phyloP scores from a whole-genome alignment of 2,888 invertebrate genomes.

The Scaptomyza polygonia region DNA sequence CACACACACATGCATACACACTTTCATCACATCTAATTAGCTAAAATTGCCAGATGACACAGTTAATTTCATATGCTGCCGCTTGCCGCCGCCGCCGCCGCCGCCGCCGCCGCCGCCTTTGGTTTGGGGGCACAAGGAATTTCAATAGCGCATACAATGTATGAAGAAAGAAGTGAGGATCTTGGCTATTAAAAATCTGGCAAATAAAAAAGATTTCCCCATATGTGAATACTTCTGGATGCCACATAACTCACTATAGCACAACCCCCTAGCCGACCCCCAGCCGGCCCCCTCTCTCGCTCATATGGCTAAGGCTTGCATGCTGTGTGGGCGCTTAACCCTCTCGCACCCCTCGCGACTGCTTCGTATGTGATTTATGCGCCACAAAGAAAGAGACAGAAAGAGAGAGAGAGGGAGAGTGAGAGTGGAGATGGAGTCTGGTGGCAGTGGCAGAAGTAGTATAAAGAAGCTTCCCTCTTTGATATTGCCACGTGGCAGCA shows the following conservation, averaged over 20 bases:
- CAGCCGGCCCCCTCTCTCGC: background rate
- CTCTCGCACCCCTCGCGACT: background rate
- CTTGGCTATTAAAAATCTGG: constrained; percentile 75
- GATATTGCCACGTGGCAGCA: constrained; percentile 58
- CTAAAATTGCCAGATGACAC: constrained; percentile 78
- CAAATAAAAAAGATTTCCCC: constrained; percentile 48
- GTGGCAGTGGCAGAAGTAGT: constrained; percentile 26
- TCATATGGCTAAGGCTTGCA: constrained; percentile 2
- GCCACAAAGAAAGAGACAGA: background rate
- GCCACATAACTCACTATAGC: constrained; percentile 68
- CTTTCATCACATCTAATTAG: constrained; percentile 81
- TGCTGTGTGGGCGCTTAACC: constrained; percentile 62
- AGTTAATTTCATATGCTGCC: constrained; percentile 64
- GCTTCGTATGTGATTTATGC: constrained; percentile 74
- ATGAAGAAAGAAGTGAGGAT: constrained; percentile 14
- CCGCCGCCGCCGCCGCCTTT: constrained; percentile 15
- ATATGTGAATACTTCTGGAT: constrained; percentile 44
- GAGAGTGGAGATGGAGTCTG: constrained; percentile 37
- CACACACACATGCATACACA: no score
- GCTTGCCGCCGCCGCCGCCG: constrained; percentile 13
- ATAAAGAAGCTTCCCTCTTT: constrained; percentile 60
- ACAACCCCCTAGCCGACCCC: background rate
- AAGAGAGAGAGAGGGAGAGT: constrained; percentile 26
- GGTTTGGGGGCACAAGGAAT: constrained; percentile 55
- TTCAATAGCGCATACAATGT: constrained; percentile 78